Evolutionary conservation across 35 echinoderm and acorn worm genomes (phyloP).

Genomic region (Diadema setosum): DNA sequence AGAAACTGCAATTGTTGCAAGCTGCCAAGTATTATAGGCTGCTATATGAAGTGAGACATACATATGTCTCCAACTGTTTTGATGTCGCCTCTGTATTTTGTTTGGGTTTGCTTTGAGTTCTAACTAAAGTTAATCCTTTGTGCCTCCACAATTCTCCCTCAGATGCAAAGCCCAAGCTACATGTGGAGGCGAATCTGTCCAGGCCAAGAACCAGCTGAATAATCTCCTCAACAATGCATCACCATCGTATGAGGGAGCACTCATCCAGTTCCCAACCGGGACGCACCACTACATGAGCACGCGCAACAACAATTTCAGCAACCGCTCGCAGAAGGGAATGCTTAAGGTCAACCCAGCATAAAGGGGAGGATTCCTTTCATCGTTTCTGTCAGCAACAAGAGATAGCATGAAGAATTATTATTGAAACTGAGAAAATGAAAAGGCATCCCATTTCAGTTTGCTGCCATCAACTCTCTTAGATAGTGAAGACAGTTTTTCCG

Average conservation of each 20-base stretch:
- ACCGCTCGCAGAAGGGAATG: constrained; percentile 87
- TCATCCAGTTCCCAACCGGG: constrained; percentile 64
- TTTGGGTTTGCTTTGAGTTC: too few species aligned
- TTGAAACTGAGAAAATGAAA: not conserved
- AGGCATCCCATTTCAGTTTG: too few species aligned
- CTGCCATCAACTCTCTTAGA: too few species aligned
- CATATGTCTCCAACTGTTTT: too few species aligned
- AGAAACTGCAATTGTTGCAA: too few species aligned
- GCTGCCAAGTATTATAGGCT: too few species aligned
- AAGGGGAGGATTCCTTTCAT: not conserved
- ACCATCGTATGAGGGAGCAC: constrained; percentile 78
- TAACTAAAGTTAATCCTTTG: too few species aligned
- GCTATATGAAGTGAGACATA: too few species aligned
- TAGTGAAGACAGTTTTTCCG: not conserved
- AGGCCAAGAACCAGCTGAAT: constrained; percentile 74
- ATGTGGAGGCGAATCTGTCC: constrained; percentile 63
- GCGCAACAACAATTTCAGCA: constrained; percentile 96
- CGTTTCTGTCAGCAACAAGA: not conserved
- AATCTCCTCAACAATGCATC: constrained; percentile 85
- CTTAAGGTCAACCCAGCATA: constrained; percentile 25
- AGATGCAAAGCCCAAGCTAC: constrained; percentile 71
- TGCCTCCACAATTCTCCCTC: too few species aligned
- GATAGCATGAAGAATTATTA: not conserved
- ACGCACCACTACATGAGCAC: constrained; percentile 87
- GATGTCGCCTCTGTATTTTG: too few species aligned